Base-by-base conservation (phyloP, 2,113 vertebrate genomes). In the Apodemus speciosus region DNA sequence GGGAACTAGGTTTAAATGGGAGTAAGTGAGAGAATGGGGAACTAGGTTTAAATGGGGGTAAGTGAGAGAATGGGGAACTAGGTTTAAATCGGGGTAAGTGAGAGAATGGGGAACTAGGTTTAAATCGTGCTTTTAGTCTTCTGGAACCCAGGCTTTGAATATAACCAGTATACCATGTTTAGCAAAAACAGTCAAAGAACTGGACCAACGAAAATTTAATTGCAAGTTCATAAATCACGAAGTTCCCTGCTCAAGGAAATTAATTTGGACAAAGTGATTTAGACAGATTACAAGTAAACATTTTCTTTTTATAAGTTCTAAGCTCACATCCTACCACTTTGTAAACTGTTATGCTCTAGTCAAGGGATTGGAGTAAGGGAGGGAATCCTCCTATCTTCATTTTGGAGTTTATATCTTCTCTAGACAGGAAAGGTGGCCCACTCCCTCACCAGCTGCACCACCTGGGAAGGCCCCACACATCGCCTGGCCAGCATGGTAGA, bases 41-140 rank as follows among this genome's bases (percentile, higher is more conserved):
- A 8, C 3, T 90, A 58, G 30, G 21, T 38, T n/a, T n/a, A 90
- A 77, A 83, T 35, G 35, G 30, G 30, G 64, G 35, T 68, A 35
- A 66, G 64, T 66, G 64, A 46, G 20, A 27, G 18, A 85, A 13
- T 56, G 3, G 58, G 20, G 9, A 81, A 8, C 3, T 90, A 58
- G 30, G 21, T 38, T n/a, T n/a, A 90, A 77, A 83, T 35, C 35
- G 30, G 30, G 64, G 35, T 68, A 35, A 66, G 64, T 66, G 64
- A 46, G 20, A 27, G 18, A 85, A 13, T 56, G 3, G 58, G 20
- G 9, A 81, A 8, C 3, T 90, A 58, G 30, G 21, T 38, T 76
- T 86, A 64, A 83, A 88, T 43, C 32, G n/a, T 88, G 75, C 60
- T 91, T 18, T 46, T 79, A 53, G 20, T 88, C 89, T 89, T 93